Base-by-base conservation (phyloP, 2,888 invertebrate species). In the Mantis religiosa region DNA sequence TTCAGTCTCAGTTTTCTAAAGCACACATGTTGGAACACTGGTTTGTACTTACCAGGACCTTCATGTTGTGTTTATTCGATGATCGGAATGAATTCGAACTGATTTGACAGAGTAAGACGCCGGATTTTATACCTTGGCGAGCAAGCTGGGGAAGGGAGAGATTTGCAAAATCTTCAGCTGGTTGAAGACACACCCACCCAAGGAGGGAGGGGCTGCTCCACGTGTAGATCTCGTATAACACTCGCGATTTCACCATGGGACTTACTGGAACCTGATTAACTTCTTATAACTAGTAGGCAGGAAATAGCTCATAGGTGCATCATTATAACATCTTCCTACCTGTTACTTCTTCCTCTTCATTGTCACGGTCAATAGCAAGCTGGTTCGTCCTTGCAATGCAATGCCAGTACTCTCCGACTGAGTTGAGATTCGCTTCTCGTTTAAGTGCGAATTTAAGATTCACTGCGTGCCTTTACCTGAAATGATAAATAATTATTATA, bases 11-110 rank as follows among this genome's bases (percentile, higher is more conserved):
- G 82, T 20, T 25, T 25, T 8, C 34, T 34, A 34, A 34, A 34
- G 34, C 34, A 41, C 41, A 41, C 1, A 34, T 28, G 30, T 30
- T 30, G 30, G 30, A 30, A 30, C 30, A 30, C 30, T 30, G n/a
- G 28, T 25, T 3, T 15, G 7, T 27, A 90, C 90, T 90, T 87
- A 90, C 90, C 89, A 90, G 84, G 85, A 90, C 86, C 90, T 89
- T 90, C 90, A 90, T 90, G 90, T n/a, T 85, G 83, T 28, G 85
- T 15, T 27, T 47, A n/a, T 20, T 82, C 86, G 86, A 28, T 34
- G 89, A 85, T 85, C 88, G 83, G 86, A 82, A 83, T 28, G 82
- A 87, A 87, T 81, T 88, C 86, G 34, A 89, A 90, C 90, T 90
- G 89, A 84, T 71, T 34, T 25, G 27, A 85, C 82, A 82, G 9